Conservation (phyloP, 2,888 invertebrate species). For the Trimorus sp. region DNA sequence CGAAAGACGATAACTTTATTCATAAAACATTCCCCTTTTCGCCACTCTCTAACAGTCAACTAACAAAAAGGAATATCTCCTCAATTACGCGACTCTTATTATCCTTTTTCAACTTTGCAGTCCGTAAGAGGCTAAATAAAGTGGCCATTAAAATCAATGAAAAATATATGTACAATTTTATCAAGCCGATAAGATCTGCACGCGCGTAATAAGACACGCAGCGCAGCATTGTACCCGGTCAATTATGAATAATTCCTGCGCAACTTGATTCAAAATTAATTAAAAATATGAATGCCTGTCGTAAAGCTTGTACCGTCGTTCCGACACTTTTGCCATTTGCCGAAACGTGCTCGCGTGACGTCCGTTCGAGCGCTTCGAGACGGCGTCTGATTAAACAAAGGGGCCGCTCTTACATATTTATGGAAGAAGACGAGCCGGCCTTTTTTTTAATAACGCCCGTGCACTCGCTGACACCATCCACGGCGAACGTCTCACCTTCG, state of each 20-base stretch:
- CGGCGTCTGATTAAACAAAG: constrained; percentile 36
- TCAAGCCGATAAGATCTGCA: constrained; percentile 14
- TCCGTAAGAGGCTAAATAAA: not conserved
- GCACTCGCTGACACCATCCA: constrained; percentile 58
- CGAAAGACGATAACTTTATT: not conserved
- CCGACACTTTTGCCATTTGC: constrained; percentile 24
- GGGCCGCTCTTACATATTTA: constrained; percentile 33
- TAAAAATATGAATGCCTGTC: constrained; percentile 36
- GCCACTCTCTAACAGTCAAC: not conserved
- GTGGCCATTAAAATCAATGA: constrained; percentile 23
- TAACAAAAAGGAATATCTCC: not conserved
- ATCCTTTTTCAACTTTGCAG: not conserved
- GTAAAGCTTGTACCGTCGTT: constrained; percentile 31
- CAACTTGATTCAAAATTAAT: constrained; percentile 41
- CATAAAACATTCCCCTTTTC: too few relatives aligned
- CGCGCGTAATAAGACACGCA: constrained; percentile 10
- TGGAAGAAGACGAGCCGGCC: constrained; percentile 22
- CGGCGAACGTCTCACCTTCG: constrained; percentile 66
- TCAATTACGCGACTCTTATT: not conserved
- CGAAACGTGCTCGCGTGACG: constrained; percentile 28
- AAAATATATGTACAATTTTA: constrained; percentile 9
- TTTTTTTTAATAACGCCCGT: constrained; percentile 47
- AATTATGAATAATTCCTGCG: constrained; percentile 29
- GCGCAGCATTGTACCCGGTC: not conserved
- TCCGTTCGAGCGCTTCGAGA: constrained; percentile 16